Percentiles rank a stretch among this genome's conserved stretches.
Evolutionary conservation across 2,113 vertebrate species (phyloP).

Genomic region (Meles meles): DNA sequence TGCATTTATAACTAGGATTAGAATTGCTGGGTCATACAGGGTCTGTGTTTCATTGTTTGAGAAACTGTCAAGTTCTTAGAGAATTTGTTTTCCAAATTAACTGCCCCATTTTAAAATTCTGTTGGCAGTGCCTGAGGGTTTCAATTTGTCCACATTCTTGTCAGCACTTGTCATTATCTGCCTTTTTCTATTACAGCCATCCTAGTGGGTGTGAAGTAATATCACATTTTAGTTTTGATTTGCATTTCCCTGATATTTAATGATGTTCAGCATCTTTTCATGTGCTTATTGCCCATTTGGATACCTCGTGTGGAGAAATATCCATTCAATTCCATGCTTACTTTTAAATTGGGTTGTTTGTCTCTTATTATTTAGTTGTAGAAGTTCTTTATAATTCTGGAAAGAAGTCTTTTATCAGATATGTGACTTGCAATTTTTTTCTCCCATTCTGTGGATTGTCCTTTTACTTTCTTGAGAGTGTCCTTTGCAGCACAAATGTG

Average conservation of each 20-base stretch:
- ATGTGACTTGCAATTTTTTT: neutral
- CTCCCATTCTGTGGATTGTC: neutral
- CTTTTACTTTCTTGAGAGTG: neutral
- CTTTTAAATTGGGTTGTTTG: neutral
- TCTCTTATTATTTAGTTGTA: neutral
- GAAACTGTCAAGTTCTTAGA: neutral
- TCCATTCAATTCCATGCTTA: neutral
- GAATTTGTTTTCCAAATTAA: neutral
- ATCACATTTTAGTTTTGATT: neutral
- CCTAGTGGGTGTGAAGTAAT: neutral
- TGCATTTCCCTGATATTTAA: neutral
- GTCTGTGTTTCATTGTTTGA: neutral
- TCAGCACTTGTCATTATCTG: neutral
- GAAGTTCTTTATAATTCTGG: neutral
- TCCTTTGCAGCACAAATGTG: neutral
- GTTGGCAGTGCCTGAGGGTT: neutral
- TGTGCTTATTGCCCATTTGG: neutral
- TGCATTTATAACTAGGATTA: neutral
- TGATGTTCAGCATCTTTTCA: neutral
- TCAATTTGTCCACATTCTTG: neutral
- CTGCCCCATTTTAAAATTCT: neutral
- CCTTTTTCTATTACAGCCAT: neutral
- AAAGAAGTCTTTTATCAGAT: neutral
- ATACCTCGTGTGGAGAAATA: neutral
- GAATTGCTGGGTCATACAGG: neutral